These are phyloP conservation scores for Verasper variegatus DNA, from an alignment of 2,113 vertebrate genomes.

Conservation along the genomic window DNA sequence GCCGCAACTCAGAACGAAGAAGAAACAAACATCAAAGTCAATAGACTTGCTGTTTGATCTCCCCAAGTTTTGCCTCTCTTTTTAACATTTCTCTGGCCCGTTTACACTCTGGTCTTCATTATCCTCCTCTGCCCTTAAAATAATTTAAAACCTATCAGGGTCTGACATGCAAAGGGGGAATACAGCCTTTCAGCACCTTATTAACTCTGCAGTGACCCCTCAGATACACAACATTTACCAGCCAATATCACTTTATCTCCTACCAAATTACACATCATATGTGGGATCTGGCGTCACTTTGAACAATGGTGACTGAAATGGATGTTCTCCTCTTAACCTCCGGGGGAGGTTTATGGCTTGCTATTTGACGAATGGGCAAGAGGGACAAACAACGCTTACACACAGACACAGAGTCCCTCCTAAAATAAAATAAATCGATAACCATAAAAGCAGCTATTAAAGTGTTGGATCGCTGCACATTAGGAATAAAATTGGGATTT, in stretches of 20 bases:
- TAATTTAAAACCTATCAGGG: conserved; percentile 63
- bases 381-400: conserved; percentile 46
- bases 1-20: conserved; percentile 55
- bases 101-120: conserved; percentile 78
- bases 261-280: conserved; percentile 33
- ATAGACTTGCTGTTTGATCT: conserved; percentile 75
- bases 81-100: conserved; percentile 66
- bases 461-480: conserved; percentile 43
- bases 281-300: conserved; percentile 38
- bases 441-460: conserved; percentile 56
- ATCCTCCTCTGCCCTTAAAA: conserved; percentile 68
- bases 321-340: conserved; percentile 53
- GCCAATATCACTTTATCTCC: conserved; percentile 46
- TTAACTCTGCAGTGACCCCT: conserved; percentile 24
- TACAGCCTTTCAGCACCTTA: conserved; percentile 1
- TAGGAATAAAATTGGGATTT: conserved; percentile 58
- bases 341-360: conserved; percentile 50
- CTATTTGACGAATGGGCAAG: conserved; percentile 61
- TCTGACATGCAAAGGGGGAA: conserved; percentile 37
- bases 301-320: conserved; percentile 38
- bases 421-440: conserved; percentile 68
- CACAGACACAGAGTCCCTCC: conserved; percentile 45
- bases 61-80: conserved; percentile 56
- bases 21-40: conserved; percentile 78
- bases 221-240: conserved; percentile 45